These are phyloP conservation scores for Eulemur mongoz DNA, from an alignment of 2,797 vertebrate genomes.

Conservation along the genomic window DNA sequence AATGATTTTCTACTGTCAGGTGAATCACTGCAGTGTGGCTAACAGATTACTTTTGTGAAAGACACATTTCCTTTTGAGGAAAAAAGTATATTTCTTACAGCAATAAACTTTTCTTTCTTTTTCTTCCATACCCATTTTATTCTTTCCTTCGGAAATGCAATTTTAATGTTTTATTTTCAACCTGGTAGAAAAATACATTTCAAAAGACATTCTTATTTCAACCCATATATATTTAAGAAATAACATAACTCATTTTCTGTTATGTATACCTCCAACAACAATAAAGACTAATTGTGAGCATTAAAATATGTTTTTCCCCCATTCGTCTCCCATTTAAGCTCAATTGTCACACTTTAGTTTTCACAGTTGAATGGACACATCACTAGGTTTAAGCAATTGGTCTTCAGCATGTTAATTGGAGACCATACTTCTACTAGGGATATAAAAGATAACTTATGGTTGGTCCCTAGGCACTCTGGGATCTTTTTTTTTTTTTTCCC, in stretches of 20 bases:
- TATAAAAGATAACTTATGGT: neutral
- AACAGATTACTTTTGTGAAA: neutral
- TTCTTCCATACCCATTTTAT: neutral
- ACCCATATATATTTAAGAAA: neutral
- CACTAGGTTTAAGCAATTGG: neutral
- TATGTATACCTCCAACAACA: neutral
- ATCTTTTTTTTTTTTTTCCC: neutral
- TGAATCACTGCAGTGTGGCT: neutral
- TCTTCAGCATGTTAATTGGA: neutral
- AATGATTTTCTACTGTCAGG: neutral
- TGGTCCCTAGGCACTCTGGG: neutral
- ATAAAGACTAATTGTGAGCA: neutral
- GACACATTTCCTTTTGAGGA: neutral
- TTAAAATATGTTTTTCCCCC: neutral
- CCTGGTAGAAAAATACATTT: neutral
- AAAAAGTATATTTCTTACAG: neutral
- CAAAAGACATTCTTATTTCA: neutral
- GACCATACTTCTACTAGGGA: neutral
- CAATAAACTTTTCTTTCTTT: neutral
- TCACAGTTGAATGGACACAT: neutral
- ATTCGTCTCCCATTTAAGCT: neutral
- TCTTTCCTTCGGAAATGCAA: neutral
- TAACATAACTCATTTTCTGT: neutral
- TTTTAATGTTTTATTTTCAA: neutral
- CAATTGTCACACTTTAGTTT: neutral